Base-by-base conservation (phyloP, 2,113 vertebrate species). In the Noctilio leporinus region DNA sequence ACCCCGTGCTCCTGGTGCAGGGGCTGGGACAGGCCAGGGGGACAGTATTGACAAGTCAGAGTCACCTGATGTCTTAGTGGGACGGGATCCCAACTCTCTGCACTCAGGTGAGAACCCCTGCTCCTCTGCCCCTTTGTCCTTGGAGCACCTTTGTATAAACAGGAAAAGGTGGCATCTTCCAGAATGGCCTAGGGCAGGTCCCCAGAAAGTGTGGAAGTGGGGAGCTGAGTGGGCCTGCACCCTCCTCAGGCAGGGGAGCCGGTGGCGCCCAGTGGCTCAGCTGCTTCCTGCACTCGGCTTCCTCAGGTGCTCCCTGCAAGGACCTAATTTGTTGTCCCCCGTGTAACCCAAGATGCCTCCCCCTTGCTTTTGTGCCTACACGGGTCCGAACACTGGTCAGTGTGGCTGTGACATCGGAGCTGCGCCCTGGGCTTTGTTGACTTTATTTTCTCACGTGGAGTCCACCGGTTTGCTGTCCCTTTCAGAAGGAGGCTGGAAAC, bases 1-100 rank as follows among this genome's bases (percentile, higher is more conserved):
- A 12, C 8, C 49, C 11, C 33, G 3, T 40, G 59, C 38, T 35
- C 45, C 40, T 0, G 47, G 78, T 7, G 20, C 6, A 1, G 76
- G 49, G 2, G 0, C n/a, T 1, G 16, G 28, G n/a, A 3, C 4
- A 16, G 24, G 6, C 47, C 14, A 0, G 24, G 47, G 76, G 17
- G 35, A 3, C 26, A 1, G 19, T 2, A 24, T 53, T 1, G 47
- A 51, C 65, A 24, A 1, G 47, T 22, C 24, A 3, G 9, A 2
- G 22, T 22, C 62, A 26, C 51, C 65, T 86, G 35, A 22, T 57
- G n/a, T 11, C 33, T 24, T 14, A 15, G 7, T 4, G 47, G 10
- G 6, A 17, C 4, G 4, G 35, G 9, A 14, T 4, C 8, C 19
- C 28, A n/a, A 19, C 51, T 40, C 65, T 69, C 22, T 15, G 9